Percentiles rank a stretch among this genome's conserved stretches.
These are phyloP conservation scores for Dynastes grantii DNA, from an alignment of 2,888 invertebrate species.

Conservation along the genomic window DNA sequence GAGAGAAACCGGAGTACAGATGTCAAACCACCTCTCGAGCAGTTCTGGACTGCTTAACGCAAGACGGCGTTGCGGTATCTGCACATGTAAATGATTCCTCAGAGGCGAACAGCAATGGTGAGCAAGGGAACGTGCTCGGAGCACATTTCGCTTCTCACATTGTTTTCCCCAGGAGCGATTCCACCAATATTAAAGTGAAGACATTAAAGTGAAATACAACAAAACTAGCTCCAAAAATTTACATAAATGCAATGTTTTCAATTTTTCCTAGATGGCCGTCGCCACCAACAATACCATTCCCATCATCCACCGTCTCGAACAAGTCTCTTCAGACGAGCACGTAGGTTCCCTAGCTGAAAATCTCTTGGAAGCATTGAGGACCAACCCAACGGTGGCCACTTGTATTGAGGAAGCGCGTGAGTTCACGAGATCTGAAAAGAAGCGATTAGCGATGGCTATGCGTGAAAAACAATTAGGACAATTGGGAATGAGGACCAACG, in stretches of 20 bases:
- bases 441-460: conserved; percentile 98
- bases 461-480: conserved; percentile 96
- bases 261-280: conserved; percentile 78
- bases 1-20: too few relatives aligned
- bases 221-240: too few relatives aligned
- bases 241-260: background rate
- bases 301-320: conserved; percentile 96
- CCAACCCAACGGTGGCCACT: conserved; percentile 84
- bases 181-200: too few relatives aligned
- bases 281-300: conserved; percentile 93
- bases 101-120: too few relatives aligned
- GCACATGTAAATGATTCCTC: too few relatives aligned
- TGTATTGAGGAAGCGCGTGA: conserved; percentile 94
- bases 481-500: conserved; percentile 95
- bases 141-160: too few relatives aligned
- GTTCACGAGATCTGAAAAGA: conserved; percentile 96
- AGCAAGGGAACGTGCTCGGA: too few relatives aligned
- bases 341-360: conserved; percentile 98
- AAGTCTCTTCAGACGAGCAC: conserved; percentile 97
- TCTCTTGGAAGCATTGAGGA: conserved; percentile 87
- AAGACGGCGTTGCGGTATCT: too few relatives aligned
- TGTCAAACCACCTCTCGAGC: too few relatives aligned
- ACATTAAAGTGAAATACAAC: too few relatives aligned
- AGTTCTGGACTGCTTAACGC: too few relatives aligned
- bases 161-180: too few relatives aligned